Conservation (phyloP, 2,113 vertebrate genomes). For the Taxidea taxus region DNA sequence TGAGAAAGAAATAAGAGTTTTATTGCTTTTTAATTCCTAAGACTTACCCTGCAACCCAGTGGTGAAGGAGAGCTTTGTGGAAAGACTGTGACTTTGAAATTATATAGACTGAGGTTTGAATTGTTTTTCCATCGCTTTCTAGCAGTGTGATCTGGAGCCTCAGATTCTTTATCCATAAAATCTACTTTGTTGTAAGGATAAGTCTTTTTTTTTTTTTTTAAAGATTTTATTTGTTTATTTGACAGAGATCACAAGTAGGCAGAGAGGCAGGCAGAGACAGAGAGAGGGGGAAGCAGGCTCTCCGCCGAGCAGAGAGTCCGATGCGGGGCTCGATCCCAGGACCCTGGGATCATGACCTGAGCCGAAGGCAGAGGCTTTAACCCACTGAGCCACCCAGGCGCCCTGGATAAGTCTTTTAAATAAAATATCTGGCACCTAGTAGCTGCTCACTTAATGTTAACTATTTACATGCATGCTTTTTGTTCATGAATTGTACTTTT, state of each 20-base stretch:
- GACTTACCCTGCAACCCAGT: neutral
- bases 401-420: neutral
- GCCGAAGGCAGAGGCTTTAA: no score
- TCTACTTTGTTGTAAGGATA: neutral
- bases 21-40: neutral
- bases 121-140: neutral
- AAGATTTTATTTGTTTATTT: no score
- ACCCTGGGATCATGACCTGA: no score
- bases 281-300: no score
- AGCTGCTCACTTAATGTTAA: neutral
- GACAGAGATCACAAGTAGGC: no score
- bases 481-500: neutral
- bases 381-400: no score
- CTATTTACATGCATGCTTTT: neutral
- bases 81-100: neutral
- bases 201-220: no score
- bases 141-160: neutral
- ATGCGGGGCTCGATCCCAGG: no score
- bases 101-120: neutral
- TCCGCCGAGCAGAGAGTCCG: no score
- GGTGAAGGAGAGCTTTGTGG: neutral
- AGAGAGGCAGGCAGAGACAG: no score
- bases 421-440: neutral
- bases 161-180: neutral
- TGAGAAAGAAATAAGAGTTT: neutral